Evolutionary conservation across 2,113 vertebrate species (phyloP), one percentile per base, ranked within the genome.

Genomic region (Pelecanus crispus): DNA sequence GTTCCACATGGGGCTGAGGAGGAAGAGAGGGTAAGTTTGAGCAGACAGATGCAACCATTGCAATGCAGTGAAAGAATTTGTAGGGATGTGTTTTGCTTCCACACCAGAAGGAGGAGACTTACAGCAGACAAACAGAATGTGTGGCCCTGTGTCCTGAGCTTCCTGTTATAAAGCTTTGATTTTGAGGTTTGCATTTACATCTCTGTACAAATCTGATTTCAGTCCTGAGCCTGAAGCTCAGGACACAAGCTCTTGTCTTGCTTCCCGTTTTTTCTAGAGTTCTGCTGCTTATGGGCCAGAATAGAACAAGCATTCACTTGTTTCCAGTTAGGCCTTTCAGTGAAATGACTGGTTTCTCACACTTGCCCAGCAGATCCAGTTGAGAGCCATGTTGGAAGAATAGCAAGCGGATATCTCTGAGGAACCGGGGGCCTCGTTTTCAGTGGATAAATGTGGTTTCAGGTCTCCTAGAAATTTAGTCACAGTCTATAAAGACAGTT

Each of bases 401-500:
- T 6, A 36, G 40, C 58, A 81, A 26, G 24, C 49, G 52, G 36
- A 6, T 62, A 31, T 28, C 45, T 80, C 42, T 73, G 50, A 49
- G 59, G 71, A 95, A 74, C 5, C n/a, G 53, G 8, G 13, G 45
- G 32, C 25, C 36, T 92, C 0, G 0, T 56, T 91, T 92, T 53
- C 78, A 63, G 28, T 50, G 45, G 21, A 71, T 71, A 74, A 70
- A 53, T 17, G 6, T 70, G 17, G 6, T 53, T 74, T 53, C 61
- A 78, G 28, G 2, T 84, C 52, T 91, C 38, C 52, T 79, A 84
- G 47, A 87, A 87, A 73, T 78, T 55, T 63, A 70, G 67, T 58
- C 29, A 28, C n/a, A 25, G 80, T 96, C 77, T 95, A 75, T 91
- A 95, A 97, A 97, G 75, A 44, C 70, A 94, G 75, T 94, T 97